Percentiles rank a stretch among this genome's conserved stretches.
Conservation (phyloP, 2,888 invertebrate species). For the Cremastobaeus sp. region DNA sequence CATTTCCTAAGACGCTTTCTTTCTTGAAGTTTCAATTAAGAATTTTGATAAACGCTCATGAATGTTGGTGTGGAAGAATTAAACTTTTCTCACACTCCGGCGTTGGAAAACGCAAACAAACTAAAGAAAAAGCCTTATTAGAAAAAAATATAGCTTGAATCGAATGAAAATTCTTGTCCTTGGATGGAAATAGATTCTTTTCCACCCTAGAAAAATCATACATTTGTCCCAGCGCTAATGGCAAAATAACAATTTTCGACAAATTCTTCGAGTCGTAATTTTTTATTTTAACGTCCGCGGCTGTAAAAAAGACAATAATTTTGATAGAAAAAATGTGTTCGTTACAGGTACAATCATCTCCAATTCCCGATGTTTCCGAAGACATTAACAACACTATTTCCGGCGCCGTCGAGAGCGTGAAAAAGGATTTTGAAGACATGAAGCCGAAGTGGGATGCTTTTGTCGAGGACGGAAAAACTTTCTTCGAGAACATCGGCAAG, state of each 20-base stretch:
- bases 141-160: too few species aligned
- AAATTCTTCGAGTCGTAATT: not conserved
- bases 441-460: slow-evolving; percentile 64
- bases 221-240: too few species aligned
- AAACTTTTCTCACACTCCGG: too few species aligned
- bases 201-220: too few species aligned
- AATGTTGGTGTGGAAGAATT: too few species aligned
- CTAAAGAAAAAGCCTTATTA: too few species aligned
- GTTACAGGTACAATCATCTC: slow-evolving; percentile 38
- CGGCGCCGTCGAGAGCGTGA: slow-evolving; percentile 14
- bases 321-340: not conserved
- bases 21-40: too few species aligned
- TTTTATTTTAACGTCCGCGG: not conserved
- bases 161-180: too few species aligned
- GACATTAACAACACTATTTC: slow-evolving; percentile 36
- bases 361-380: slow-evolving; percentile 37
- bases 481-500: slow-evolving; percentile 63
- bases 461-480: slow-evolving; percentile 60
- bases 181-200: too few species aligned
- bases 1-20: too few species aligned
- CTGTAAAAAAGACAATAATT: not conserved
- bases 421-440: slow-evolving; percentile 55
- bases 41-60: too few species aligned
- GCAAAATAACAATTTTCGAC: not conserved
- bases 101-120: too few species aligned